Base-by-base conservation (phyloP, 2,797 vertebrate genomes). In the Steatocranus sp. region DNA sequence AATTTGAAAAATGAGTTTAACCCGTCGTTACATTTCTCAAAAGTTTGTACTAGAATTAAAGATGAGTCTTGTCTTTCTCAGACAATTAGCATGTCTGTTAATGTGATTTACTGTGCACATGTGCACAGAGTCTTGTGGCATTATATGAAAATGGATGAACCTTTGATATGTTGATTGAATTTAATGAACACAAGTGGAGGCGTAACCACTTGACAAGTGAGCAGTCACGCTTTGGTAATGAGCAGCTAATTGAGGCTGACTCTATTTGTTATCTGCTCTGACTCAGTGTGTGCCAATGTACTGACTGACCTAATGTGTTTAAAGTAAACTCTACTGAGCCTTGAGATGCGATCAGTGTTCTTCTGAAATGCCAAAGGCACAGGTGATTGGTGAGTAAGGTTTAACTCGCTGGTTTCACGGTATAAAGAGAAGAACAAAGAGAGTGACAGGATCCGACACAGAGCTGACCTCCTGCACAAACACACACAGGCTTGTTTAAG, bases 101-200 rank as follows among this genome's bases (percentile, higher is more conserved):
- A 10, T 25, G 38, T 58, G 38, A 74, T 17, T 82, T 51, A 54
- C 49, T 3, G 3, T 34, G 41, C 14, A 18, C 36, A 5, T 54
- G 74, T 30, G 18, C 66, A 61, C 82, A 11, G 30, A 30, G 76
- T 10, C 6, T 30, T 8, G 5, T 30, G 79, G 74, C 75, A 53
- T 38, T 7, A 3, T 50, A 68, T 53, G 79, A 74, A 70, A 81
- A 91, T 3, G 54, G 79, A 86, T 66, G 77, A 76, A 48, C 48
- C 73, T 86, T 83, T 87, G 83, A 90, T 36, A 36, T 58, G 87
- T 92, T 85, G 93, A 94, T 90, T 27, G 20, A n/a, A 53, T 88
- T 87, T 87, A 89, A 91, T 90, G 85, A 91, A 79, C 48, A 80
- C 58, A 81, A 90, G 51, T 78, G 82, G 81, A 79, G 63, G 68